These are phyloP conservation scores for Cybosia mesomella DNA, from an alignment of 2,888 invertebrate species.

Conservation along the genomic window DNA sequence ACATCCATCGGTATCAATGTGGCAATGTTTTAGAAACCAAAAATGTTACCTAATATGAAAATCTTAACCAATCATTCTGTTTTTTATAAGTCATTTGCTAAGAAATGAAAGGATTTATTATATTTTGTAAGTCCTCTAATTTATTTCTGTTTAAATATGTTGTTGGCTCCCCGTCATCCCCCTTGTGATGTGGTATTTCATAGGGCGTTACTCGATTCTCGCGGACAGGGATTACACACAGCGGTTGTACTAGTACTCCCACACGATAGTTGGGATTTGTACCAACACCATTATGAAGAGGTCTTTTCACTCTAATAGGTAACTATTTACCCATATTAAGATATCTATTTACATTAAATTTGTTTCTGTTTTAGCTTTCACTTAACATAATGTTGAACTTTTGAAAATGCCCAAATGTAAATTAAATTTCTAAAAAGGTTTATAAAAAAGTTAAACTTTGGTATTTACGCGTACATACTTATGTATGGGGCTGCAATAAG, in stretches of 20 bases:
- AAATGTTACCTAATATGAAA: neutral
- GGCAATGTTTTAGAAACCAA: neutral
- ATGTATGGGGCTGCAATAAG: too few relatives aligned
- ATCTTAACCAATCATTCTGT: neutral
- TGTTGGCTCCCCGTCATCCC: neutral
- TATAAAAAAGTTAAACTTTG: too few relatives aligned
- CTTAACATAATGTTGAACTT: too few relatives aligned
- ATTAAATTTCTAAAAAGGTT: too few relatives aligned
- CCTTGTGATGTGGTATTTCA: slow-evolving; percentile 13
- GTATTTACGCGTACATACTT: too few relatives aligned
- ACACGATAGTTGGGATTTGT: neutral
- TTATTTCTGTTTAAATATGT: neutral
- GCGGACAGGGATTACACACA: neutral
- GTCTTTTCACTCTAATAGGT: neutral
- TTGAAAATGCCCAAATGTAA: too few relatives aligned
- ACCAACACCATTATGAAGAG: neutral
- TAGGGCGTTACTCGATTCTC: neutral
- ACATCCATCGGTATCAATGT: too few relatives aligned
- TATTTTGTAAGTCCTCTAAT: neutral
- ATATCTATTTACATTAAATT: neutral
- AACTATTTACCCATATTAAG: neutral
- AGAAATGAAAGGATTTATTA: neutral
- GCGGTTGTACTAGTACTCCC: neutral
- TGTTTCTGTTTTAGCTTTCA: neutral
- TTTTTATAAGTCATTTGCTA: neutral